Conservation (phyloP, 2,797 vertebrate genomes). For the Cygnus olor region DNA sequence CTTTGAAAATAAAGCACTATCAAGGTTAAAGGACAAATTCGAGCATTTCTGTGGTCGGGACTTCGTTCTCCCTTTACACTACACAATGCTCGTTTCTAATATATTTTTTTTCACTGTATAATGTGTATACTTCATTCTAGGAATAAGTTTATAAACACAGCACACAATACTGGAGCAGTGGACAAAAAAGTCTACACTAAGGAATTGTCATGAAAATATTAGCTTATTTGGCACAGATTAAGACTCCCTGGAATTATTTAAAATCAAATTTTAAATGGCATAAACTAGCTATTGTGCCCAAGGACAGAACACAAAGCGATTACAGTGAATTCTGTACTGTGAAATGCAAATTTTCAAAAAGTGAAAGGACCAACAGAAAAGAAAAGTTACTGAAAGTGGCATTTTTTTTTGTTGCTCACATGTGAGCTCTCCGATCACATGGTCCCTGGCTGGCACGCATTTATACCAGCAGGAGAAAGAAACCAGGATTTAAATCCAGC, state of each 20-base stretch:
- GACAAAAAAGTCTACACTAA: background rate
- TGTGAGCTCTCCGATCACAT: background rate
- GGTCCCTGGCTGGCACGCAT: background rate
- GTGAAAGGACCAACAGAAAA: constrained; percentile 2
- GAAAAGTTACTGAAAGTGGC: constrained; percentile 24
- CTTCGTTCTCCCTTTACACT: background rate
- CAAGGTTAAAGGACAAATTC: background rate
- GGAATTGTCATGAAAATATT: background rate
- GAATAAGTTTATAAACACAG: background rate
- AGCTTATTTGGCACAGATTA: background rate
- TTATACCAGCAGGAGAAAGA: constrained; percentile 25
- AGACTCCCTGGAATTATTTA: background rate
- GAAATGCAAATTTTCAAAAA: background rate
- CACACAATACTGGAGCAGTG: background rate
- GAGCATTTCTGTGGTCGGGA: background rate
- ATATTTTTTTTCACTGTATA: background rate
- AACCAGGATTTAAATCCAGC: constrained; percentile 1
- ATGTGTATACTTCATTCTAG: background rate
- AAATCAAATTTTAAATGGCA: background rate
- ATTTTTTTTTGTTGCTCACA: constrained; percentile 13
- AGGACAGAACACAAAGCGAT: background rate
- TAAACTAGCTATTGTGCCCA: background rate
- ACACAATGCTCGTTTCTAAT: background rate
- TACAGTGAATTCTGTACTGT: background rate
- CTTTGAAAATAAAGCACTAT: background rate